Evolutionary conservation across 1,140 invertebrate genomes (phyloP).

Genomic region (Agrypnia vestita): DNA sequence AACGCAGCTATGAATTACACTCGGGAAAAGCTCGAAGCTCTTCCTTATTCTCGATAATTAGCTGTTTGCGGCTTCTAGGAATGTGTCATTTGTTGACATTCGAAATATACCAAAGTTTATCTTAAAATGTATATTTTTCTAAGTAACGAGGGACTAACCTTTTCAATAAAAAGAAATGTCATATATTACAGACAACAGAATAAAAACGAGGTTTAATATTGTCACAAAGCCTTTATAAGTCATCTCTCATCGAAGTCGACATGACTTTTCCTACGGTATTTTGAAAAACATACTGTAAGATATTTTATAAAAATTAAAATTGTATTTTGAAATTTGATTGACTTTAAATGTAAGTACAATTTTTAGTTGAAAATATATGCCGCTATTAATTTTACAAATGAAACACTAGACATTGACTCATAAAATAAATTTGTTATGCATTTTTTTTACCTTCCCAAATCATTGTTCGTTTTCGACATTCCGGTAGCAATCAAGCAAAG

Average conservation of each 20-base stretch:
- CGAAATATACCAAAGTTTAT: not conserved
- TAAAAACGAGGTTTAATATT: slow-evolving; percentile 28
- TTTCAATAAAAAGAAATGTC: not conserved
- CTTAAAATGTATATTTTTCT: slow-evolving; percentile 1
- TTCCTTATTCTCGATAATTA: slow-evolving; percentile 1
- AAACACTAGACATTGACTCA: not conserved
- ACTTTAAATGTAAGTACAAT: slow-evolving; percentile 18
- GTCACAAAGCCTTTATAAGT: slow-evolving; percentile 22
- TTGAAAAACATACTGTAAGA: not conserved
- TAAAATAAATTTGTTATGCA: not conserved
- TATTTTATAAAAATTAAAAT: too few species aligned
- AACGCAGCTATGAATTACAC: not conserved
- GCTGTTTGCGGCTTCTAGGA: slow-evolving; percentile 12
- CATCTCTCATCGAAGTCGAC: slow-evolving; percentile 11
- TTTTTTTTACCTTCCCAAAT: not conserved
- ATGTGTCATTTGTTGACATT: not conserved
- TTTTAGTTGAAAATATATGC: slow-evolving; percentile 17
- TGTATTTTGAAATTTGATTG: slow-evolving; percentile 3
- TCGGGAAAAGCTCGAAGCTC: slow-evolving; percentile 13
- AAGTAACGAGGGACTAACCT: slow-evolving; percentile 19
- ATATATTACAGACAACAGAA: slow-evolving; percentile 32
- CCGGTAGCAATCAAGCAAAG: not conserved
- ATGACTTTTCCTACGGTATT: slow-evolving; percentile 1
- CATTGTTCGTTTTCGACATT: not conserved
- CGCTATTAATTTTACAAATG: slow-evolving; percentile 17